Evolutionary conservation across 92 coral and sea anemone species (phyloP).

Genomic region (Epizoanthus rinbou): DNA sequence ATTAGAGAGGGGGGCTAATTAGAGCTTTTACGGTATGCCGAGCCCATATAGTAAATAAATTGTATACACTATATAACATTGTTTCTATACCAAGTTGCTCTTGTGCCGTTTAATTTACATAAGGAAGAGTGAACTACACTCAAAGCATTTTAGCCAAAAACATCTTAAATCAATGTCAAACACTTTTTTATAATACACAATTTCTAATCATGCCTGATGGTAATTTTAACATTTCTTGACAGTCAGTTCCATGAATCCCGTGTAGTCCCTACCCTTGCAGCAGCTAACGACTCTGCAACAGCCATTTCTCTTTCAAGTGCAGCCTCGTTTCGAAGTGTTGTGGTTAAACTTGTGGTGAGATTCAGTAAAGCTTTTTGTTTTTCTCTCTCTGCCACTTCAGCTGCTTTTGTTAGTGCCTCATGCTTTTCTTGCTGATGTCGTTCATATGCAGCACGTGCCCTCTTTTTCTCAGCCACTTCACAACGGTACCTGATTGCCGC

Average conservation of each 20-base stretch:
- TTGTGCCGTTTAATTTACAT: too few species aligned
- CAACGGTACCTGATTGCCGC: conserved; percentile 92
- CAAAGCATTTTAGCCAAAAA: too few species aligned
- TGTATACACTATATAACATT: too few species aligned
- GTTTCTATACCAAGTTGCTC: too few species aligned
- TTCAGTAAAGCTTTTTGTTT: conserved; percentile 75
- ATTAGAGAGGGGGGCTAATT: too few species aligned
- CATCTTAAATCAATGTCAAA: too few species aligned
- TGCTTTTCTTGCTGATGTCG: conserved; percentile 71
- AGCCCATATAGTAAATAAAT: too few species aligned
- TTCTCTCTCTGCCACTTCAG: conserved; percentile 70
- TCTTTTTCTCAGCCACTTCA: conserved; percentile 94
- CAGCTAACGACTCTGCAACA: conserved; percentile 71
- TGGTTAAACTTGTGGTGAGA: conserved; percentile 69
- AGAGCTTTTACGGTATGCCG: too few species aligned
- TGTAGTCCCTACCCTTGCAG: conserved; percentile 69
- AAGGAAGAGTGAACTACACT: too few species aligned
- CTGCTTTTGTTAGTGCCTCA: conserved; percentile 78
- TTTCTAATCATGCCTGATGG: too few species aligned
- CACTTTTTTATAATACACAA: too few species aligned
- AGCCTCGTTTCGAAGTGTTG: conserved; percentile 72
- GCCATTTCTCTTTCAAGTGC: conserved; percentile 81
- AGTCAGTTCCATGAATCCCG: not conserved
- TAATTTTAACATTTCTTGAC: too few species aligned
- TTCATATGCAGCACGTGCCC: conserved; percentile 79